Percentiles rank a stretch among this genome's conserved stretches.
phyloP scores from a whole-genome alignment of 2,888 invertebrate species.

The Synergus itoensis region DNA sequence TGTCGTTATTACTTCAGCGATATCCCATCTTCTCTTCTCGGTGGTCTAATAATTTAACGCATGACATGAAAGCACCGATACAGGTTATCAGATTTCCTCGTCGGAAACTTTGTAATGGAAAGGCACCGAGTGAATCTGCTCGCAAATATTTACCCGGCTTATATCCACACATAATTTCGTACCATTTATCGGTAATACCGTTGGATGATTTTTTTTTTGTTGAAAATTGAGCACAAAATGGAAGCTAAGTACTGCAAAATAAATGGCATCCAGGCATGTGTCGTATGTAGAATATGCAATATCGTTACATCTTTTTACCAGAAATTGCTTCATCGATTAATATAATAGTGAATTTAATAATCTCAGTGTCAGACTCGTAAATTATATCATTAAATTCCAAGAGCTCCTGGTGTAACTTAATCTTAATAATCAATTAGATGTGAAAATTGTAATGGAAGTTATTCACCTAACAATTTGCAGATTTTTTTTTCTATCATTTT shows the following conservation, averaged over 20 bases:
- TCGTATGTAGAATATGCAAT: background rate
- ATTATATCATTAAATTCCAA: slow-evolving; percentile 33
- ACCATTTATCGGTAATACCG: slow-evolving; percentile 27
- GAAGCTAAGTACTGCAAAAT: background rate
- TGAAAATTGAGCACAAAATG: background rate
- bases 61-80: slow-evolving; percentile 37
- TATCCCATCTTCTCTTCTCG: slow-evolving; percentile 37
- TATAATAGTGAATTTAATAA: slow-evolving; percentile 26
- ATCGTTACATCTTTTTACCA: background rate
- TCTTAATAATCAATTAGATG: slow-evolving; percentile 13
- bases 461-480: background rate
- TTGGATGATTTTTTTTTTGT: background rate
- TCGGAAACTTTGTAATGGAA: slow-evolving; percentile 33
- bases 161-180: slow-evolving; percentile 17
- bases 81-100: slow-evolving; percentile 39
- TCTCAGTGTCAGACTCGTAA: background rate
- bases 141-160: slow-evolving; percentile 14
- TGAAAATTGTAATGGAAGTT: slow-evolving; percentile 1
- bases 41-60: slow-evolving; percentile 41
- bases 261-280: background rate
- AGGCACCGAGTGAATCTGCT: slow-evolving; percentile 14
- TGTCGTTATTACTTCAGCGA: slow-evolving; percentile 38
- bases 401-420: background rate
- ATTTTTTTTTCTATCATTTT: background rate
- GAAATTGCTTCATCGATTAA: slow-evolving; percentile 11